phyloP scores from a whole-genome alignment of 2,113 vertebrate species.

The Heliornis fulica region DNA sequence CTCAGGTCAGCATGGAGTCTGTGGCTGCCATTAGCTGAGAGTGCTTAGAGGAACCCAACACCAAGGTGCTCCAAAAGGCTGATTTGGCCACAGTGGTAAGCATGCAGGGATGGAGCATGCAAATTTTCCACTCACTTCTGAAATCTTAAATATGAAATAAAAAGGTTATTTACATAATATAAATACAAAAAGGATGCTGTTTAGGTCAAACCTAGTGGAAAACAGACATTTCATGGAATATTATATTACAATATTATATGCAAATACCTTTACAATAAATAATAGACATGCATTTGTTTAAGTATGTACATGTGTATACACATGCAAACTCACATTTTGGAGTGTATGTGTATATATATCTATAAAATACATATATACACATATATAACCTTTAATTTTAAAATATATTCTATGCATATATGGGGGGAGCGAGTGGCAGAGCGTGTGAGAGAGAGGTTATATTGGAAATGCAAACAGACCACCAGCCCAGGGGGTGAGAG shows the following conservation, averaged over 20 bases:
- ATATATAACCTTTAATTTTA: too few relatives aligned
- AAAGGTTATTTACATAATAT: not conserved
- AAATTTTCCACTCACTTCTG: not conserved
- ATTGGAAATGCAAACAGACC: constrained; percentile 26
- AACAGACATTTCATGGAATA: not conserved
- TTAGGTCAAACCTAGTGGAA: not conserved
- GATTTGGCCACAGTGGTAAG: not conserved
- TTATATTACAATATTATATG: not conserved
- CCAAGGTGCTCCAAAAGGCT: not conserved
- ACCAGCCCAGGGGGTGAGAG: constrained; percentile 34
- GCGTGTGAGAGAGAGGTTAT: not conserved
- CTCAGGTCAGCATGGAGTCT: not conserved
- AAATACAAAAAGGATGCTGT: not conserved
- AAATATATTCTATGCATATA: not conserved
- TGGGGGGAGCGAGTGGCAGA: too few relatives aligned
- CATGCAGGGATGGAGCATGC: not conserved
- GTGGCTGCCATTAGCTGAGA: not conserved
- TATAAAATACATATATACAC: too few relatives aligned
- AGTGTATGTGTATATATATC: not conserved
- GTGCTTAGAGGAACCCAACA: not conserved
- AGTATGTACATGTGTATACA: not conserved
- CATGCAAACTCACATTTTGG: not conserved
- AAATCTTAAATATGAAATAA: not conserved
- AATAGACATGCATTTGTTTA: not conserved
- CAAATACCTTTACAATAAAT: not conserved